Evolutionary conservation across 2,797 vertebrate species (phyloP).

Genomic region (Trachops cirrhosus): DNA sequence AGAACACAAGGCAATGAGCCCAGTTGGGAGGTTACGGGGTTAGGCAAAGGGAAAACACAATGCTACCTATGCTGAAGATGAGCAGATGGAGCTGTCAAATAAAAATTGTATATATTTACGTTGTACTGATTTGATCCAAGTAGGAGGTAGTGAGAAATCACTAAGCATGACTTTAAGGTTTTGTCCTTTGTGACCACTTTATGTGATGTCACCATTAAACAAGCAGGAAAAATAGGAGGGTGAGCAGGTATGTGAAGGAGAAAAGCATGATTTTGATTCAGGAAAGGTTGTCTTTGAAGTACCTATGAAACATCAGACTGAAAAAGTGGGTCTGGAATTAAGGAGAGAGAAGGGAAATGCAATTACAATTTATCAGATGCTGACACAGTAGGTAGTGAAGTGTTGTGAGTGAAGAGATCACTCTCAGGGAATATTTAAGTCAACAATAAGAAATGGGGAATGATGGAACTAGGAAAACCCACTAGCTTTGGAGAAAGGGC

Average conservation of each 20-base stretch:
- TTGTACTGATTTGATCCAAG: background rate
- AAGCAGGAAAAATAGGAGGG: background rate
- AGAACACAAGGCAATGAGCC: background rate
- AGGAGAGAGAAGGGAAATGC: background rate
- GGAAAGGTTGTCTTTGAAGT: background rate
- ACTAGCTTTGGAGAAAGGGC: background rate
- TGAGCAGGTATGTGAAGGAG: background rate
- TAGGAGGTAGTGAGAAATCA: background rate
- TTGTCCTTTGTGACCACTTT: background rate
- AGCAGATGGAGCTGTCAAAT: background rate
- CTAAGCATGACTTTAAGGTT: background rate
- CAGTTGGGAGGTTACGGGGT: background rate
- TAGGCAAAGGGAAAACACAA: background rate
- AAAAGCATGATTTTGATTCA: background rate
- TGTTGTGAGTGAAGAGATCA: background rate
- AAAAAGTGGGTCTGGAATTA: background rate
- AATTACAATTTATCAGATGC: background rate
- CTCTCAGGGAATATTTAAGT: background rate
- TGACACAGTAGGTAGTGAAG: background rate
- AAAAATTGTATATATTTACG: background rate
- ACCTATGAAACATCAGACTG: background rate
- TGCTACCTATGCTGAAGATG: background rate
- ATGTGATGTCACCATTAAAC: background rate
- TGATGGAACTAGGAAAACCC: background rate
- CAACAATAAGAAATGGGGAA: background rate